A percentile compares a stretch with the other conserved stretches of the same genome.
Conservation (phyloP, 2,113 vertebrate species). For the Passerina amoena region DNA sequence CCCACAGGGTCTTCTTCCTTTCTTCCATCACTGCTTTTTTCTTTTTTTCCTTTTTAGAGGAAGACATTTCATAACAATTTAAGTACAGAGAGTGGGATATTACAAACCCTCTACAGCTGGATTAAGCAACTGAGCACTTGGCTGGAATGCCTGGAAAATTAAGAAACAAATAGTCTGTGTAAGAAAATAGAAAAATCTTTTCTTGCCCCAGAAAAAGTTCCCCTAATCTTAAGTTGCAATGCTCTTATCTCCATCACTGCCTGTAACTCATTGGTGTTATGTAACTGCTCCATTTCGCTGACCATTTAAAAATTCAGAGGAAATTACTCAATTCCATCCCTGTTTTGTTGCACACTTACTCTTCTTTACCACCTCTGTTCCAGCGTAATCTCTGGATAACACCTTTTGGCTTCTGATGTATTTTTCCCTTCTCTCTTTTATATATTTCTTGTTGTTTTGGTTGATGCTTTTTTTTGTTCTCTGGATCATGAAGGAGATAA, state of each 20-base stretch:
- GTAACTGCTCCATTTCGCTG: background rate
- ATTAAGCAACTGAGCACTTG: background rate
- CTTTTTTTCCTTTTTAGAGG: background rate
- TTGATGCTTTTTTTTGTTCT: background rate
- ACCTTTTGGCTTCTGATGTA: background rate
- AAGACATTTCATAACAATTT: background rate
- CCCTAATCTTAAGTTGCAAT: background rate
- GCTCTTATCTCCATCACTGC: background rate
- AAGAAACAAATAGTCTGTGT: background rate
- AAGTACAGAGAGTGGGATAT: background rate
- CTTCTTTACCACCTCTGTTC: background rate
- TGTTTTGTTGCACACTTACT: background rate
- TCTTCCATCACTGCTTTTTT: background rate
- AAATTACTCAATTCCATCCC: background rate
- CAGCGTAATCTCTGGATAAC: background rate
- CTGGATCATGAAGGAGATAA: background rate
- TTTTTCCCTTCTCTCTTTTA: background rate
- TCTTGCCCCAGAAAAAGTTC: background rate
- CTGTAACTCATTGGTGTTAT: background rate
- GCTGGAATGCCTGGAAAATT: background rate
- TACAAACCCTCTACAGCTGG: background rate
- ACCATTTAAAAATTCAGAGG: background rate
- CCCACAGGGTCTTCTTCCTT: background rate
- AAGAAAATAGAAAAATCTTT: background rate
- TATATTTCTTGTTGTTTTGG: background rate